Base-by-base conservation (phyloP, 2,113 vertebrate species). In the Oxygymnocypris stewartii region DNA sequence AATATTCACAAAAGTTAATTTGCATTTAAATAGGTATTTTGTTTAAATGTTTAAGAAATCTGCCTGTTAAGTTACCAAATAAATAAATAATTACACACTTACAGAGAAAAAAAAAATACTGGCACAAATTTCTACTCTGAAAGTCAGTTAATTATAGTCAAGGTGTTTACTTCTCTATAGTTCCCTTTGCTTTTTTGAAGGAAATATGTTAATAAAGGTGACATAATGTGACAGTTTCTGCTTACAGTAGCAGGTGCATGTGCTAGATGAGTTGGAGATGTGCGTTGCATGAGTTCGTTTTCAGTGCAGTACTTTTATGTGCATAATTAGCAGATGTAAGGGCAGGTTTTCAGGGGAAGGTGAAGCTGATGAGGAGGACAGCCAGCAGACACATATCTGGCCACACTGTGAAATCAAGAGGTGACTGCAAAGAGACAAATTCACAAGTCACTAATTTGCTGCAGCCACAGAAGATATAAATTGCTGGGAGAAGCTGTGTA, bases 301-400 rank as follows among this genome's bases (percentile, higher is more conserved):
- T 25, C 42, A 13, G 88, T 31, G 49, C 69, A 88, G 69, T 61
- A 25, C 79, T 73, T 77, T 80, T 25, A 71, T 89, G 51, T 86
- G 82, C 54, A 82, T 91, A 90, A 92, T 90, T 88, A 88, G 75
- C 74, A 86, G 87, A 54, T 57, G 69, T 78, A 77, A 86, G 89
- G 89, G 87, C 75, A 20, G 40, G 81, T 44, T 78, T 84, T 82
- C 54, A 79, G 71, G 61, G 42, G 75, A 76, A n/a, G 65, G 59
- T 81, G 59, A 81, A 81, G 79, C 79, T 47, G 59, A 81, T 65
- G 59, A 76, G 87, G 73, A 85, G 59, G 47, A 79, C 74, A 59
- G 80, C 71, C 49, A 54, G 82, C 49, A 77, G 51, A 67, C 16
- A 82, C 88, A 65, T 84, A 85, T 86, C 78, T 91, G 82, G 28